Evolutionary conservation across 2,888 invertebrate genomes (phyloP).

Genomic region (Pogonocherus hispidulus): DNA sequence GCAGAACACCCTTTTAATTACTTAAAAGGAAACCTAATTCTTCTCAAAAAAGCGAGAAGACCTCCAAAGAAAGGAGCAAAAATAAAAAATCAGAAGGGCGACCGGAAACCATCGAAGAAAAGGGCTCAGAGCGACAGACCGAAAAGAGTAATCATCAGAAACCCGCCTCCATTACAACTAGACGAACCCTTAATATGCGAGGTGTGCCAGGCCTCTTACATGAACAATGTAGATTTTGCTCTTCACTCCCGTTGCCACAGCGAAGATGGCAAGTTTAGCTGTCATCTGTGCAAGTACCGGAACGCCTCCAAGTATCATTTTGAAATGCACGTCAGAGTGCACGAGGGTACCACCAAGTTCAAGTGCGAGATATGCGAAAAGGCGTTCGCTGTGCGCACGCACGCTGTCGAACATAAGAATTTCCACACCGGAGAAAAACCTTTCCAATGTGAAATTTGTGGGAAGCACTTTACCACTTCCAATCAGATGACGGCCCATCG

Average conservation of each 20-base stretch:
- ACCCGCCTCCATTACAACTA: constrained; percentile 46
- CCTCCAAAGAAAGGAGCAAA: not conserved
- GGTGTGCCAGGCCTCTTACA: constrained; percentile 66
- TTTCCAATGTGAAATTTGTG: constrained; percentile 71
- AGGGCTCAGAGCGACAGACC: not conserved
- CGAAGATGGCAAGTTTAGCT: constrained; percentile 54
- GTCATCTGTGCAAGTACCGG: constrained; percentile 58
- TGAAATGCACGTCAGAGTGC: constrained; percentile 66
- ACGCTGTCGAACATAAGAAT: constrained; percentile 56
- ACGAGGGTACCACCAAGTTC: constrained; percentile 63
- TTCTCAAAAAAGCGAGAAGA: not conserved
- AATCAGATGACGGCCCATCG: constrained; percentile 70
- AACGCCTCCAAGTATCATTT: constrained; percentile 58
- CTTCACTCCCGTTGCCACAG: constrained; percentile 57
- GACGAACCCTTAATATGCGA: constrained; percentile 63
- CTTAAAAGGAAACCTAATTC: not conserved
- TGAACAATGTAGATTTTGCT: constrained; percentile 58
- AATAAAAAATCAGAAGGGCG: not conserved
- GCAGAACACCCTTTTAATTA: not conserved
- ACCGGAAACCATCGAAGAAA: not conserved
- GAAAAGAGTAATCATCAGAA: constrained; percentile 34
- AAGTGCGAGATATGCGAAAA: constrained; percentile 63
- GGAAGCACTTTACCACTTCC: constrained; percentile 69
- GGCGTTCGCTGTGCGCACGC: constrained; percentile 57
- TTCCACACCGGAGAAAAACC: constrained; percentile 64